Evolutionary conservation across 2,888 invertebrate genomes (phyloP).

Genomic region (Melinopterus prodromus): DNA sequence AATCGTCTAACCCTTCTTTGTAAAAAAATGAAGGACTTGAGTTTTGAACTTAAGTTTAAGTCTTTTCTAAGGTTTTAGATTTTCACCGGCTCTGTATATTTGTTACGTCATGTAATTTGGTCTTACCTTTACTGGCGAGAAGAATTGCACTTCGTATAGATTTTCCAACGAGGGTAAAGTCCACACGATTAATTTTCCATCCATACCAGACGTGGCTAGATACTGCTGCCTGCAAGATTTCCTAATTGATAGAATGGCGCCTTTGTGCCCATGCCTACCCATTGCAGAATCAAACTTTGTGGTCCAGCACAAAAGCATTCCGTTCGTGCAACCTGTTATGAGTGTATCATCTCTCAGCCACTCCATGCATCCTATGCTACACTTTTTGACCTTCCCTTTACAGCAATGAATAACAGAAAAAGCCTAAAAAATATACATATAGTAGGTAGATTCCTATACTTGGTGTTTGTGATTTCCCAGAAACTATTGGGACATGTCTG

Average conservation of each 20-base stretch:
- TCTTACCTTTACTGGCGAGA: constrained; percentile 26
- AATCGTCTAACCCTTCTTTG: no score
- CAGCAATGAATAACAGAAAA: constrained; percentile 24
- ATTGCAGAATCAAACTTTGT: not conserved
- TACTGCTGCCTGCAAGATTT: constrained; percentile 47
- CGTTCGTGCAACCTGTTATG: constrained; percentile 46
- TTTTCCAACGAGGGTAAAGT: constrained; percentile 37
- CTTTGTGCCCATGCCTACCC: constrained; percentile 37
- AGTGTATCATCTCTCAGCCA: constrained; percentile 41
- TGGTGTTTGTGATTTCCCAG: no score
- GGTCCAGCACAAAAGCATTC: constrained; percentile 42
- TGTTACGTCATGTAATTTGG: not conserved
- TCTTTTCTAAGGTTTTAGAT: no score
- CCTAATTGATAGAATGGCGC: constrained; percentile 44
- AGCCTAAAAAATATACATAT: not conserved
- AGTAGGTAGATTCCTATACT: not conserved
- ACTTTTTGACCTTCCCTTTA: constrained; percentile 11
- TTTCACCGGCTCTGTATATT: no score
- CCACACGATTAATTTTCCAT: constrained; percentile 45
- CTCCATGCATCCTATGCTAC: constrained; percentile 40
- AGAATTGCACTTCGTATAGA: constrained; percentile 25
- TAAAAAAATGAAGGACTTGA: no score
- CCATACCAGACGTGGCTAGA: constrained; percentile 45
- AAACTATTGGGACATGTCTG: no score
- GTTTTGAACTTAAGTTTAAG: no score